Evolutionary conservation across 2,797 vertebrate genomes (phyloP).

Genomic region (Dendrocincla tyrannina): DNA sequence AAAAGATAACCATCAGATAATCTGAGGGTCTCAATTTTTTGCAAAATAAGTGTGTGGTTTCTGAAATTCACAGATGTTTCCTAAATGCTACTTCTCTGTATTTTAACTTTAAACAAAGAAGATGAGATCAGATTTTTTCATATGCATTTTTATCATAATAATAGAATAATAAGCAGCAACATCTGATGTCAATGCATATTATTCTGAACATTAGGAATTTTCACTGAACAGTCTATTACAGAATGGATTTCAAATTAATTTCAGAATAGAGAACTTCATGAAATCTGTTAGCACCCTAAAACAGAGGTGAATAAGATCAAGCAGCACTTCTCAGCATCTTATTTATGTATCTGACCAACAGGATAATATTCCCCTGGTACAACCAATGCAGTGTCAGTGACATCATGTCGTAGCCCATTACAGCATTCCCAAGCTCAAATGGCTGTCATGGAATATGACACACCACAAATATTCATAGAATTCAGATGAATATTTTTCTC

Average conservation of each 20-base stretch:
- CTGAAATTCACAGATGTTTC: background rate
- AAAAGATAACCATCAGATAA: background rate
- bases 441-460: background rate
- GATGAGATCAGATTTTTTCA: background rate
- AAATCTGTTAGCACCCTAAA: background rate
- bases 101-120: background rate
- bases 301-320: background rate
- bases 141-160: background rate
- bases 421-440: background rate
- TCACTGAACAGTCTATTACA: background rate
- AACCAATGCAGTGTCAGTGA: background rate
- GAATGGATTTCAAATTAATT: slow-evolving; percentile 24
- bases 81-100: background rate
- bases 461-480: background rate
- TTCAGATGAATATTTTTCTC: background rate
- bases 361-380: background rate
- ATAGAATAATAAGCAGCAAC: background rate
- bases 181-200: background rate
- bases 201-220: background rate
- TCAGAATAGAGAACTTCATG: slow-evolving; percentile 11
- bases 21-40: background rate
- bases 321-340: background rate
- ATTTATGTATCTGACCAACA: background rate
- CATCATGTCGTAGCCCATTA: background rate
- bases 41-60: background rate